Base-by-base conservation (phyloP, 2,797 vertebrate species). In the Hydrocynus forskahlii region DNA sequence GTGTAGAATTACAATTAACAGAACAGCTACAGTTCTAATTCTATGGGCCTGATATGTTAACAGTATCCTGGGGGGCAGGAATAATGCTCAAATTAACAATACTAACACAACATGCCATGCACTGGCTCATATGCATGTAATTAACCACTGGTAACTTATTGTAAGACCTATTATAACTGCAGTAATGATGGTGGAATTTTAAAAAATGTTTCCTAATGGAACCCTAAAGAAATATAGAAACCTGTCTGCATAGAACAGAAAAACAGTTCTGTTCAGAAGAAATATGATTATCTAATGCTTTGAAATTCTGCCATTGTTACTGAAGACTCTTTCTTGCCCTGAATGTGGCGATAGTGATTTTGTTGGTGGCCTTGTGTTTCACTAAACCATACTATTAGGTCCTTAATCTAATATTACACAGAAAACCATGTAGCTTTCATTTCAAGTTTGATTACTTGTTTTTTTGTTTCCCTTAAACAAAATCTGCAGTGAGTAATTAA, bases 61-160 rank as follows among this genome's bases (percentile, higher is more conserved):
- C 21, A 16, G 35, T 64, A 60, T 43, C 35, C 38, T 35, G 19
- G 13, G 35, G 29, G 69, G 29, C 29, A 29, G 29, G 29, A 29
- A 1, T 63, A 23, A 72, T 50, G n/a, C 67, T 69, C 69, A 79
- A 7, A 64, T 19, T 80, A 75, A 75, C 79, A 48, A 0, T 12
- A 80, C 71, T 80, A 80, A 80, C 78, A 55, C 12, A 6, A 25
- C 43, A 14, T 67, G 66, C 21, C 29, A 35, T 38, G 13, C 0
- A 17, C 29, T 38, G 1, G 6, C 50, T 68, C n/a, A 25, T 45
- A 7, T 16, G 1, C 25, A 14, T 63, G 29, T 35, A 38, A 48
- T 48, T 60, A 71, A 43, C 25, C 43, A 38, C 12, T 48, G 10
- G 29, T 29, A 29, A 29, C 29, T 29, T 29, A 29, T 3, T 29